These are phyloP conservation scores for Tiliacea aurago DNA, from an alignment of 2,888 invertebrate species.

Conservation along the genomic window DNA sequence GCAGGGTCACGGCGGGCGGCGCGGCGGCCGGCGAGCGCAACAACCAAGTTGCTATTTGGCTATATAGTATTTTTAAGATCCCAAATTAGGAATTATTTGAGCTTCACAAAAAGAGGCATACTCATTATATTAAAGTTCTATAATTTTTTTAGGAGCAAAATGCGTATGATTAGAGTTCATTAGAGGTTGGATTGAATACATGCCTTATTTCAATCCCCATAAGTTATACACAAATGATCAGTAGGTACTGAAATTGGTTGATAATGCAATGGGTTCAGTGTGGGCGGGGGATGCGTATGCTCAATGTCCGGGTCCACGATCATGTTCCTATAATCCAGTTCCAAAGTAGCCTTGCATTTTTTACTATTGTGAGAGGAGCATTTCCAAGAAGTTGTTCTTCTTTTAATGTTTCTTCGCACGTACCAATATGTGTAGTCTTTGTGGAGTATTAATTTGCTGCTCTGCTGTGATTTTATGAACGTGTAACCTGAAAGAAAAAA, in stretches of 20 bases:
- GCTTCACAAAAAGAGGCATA: not conserved
- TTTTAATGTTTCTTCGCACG: conserved; percentile 32
- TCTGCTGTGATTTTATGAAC: conserved; percentile 32
- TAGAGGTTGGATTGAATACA: not conserved
- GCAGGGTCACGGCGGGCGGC: too few relatives aligned
- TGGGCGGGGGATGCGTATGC: conserved; percentile 31
- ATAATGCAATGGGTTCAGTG: conserved; percentile 19
- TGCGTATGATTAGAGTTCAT: too few relatives aligned
- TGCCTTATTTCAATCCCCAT: conserved; percentile 11
- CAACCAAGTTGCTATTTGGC: not conserved
- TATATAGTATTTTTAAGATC: not conserved
- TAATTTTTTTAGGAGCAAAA: not conserved
- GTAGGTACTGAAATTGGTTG: conserved; percentile 26
- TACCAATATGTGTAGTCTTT: conserved; percentile 42
- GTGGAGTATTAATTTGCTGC: conserved; percentile 32
- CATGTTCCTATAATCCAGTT: conserved; percentile 19
- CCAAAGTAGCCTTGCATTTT: conserved; percentile 38
- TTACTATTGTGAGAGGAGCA: conserved; percentile 48
- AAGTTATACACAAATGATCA: conserved; percentile 27
- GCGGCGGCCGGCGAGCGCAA: too few relatives aligned
- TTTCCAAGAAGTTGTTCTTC: conserved; percentile 38
- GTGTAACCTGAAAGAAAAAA: conserved; percentile 26
- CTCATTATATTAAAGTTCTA: not conserved
- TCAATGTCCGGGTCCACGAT: conserved; percentile 20
- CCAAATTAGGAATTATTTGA: not conserved